These are phyloP conservation scores for Burhinus bistriatus DNA, from an alignment of 2,113 vertebrate genomes.

Conservation along the genomic window DNA sequence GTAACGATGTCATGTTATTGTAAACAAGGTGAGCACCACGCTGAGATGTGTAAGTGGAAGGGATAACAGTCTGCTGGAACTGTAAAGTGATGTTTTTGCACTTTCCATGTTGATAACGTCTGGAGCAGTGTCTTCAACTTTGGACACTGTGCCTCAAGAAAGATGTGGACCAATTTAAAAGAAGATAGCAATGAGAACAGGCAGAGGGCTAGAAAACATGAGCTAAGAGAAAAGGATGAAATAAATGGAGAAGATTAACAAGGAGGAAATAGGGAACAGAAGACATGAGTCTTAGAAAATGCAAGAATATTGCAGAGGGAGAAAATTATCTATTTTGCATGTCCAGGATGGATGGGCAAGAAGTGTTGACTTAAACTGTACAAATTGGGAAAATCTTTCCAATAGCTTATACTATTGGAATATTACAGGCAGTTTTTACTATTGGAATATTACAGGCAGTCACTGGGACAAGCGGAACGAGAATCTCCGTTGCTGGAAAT, in stretches of 20 bases:
- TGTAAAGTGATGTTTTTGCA: not conserved
- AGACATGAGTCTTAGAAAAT: not conserved
- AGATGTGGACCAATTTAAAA: not conserved
- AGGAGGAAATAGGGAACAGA: not conserved
- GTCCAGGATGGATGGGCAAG: not conserved
- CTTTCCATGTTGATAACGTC: not conserved
- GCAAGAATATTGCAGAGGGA: not conserved
- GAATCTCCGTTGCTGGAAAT: not conserved
- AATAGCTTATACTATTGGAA: not conserved
- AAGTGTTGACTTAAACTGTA: not conserved
- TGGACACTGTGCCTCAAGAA: not conserved
- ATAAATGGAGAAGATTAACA: not conserved
- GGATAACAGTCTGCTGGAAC: not conserved
- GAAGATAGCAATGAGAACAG: not conserved
- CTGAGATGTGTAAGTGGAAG: not conserved
- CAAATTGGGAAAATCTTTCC: not conserved
- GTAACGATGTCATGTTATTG: not conserved
- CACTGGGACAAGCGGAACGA: not conserved
- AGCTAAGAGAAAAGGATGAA: not conserved
- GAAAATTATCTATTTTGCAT: not conserved
- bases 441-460: not conserved
- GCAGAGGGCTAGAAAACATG: not conserved
- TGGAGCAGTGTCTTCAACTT: not conserved
- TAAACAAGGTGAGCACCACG: not conserved
- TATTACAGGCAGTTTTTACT: too few species aligned